Evolutionary conservation across 2,888 invertebrate species (phyloP).

Genomic region (Poecilus cupreus): DNA sequence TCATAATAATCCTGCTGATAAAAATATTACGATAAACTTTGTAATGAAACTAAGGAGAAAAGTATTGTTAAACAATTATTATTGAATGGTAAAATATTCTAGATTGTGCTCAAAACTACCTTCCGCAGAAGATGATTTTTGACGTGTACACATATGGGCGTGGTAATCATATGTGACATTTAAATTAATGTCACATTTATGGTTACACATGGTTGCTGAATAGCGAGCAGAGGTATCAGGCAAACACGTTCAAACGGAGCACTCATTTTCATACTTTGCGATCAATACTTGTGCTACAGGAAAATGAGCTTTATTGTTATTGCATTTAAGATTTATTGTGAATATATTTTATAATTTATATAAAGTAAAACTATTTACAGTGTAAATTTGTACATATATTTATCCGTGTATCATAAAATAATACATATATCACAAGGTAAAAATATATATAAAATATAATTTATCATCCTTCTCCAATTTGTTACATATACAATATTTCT

Average conservation of each 20-base stretch:
- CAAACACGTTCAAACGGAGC: slow-evolving; percentile 26
- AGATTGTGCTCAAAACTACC: slow-evolving; percentile 40
- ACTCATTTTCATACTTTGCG: neutral
- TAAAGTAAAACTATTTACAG: neutral
- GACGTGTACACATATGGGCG: slow-evolving; percentile 60
- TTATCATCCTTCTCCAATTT: neutral
- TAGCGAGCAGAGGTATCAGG: slow-evolving; percentile 69
- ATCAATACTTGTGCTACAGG: slow-evolving; percentile 6
- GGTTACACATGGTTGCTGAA: slow-evolving; percentile 73
- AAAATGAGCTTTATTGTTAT: neutral
- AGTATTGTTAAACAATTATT: neutral
- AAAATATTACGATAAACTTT: too few relatives aligned
- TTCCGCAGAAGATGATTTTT: slow-evolving; percentile 24
- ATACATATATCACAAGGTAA: neutral
- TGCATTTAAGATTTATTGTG: slow-evolving; percentile 5
- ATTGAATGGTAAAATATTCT: neutral
- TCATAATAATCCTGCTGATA: too few relatives aligned
- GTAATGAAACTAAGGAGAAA: neutral
- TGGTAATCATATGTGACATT: slow-evolving; percentile 58
- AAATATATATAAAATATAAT: slow-evolving; percentile 25
- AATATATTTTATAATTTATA: slow-evolving; percentile 4
- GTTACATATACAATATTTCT: too few relatives aligned
- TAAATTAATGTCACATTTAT: slow-evolving; percentile 67
- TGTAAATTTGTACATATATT: neutral
- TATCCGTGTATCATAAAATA: slow-evolving; percentile 2